A percentile compares a stretch with the other conserved stretches of the same genome.
Conservation (phyloP, 2,797 vertebrate species). For the Onychomys leucogaster region DNA sequence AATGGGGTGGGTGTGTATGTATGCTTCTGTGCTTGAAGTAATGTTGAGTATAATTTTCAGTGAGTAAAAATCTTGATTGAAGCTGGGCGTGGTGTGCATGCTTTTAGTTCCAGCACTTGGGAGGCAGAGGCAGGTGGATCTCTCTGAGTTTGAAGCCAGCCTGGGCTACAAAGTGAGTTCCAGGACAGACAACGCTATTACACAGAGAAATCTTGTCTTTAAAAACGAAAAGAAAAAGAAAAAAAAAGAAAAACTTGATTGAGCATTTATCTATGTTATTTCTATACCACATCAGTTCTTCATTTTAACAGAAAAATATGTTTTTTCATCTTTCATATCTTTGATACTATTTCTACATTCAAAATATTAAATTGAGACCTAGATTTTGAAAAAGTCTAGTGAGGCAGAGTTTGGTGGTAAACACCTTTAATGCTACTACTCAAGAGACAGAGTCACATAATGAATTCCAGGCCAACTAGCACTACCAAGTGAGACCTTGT, state of each 20-base stretch:
- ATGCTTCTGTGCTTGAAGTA: constrained; percentile 44
- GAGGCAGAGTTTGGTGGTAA: not conserved
- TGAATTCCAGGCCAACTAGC: not conserved
- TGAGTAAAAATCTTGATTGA: constrained; percentile 8
- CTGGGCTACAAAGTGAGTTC: not conserved
- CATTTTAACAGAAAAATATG: constrained; percentile 54
- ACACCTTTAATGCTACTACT: not conserved
- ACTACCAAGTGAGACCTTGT: not conserved
- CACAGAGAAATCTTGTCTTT: not conserved
- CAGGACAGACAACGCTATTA: not conserved
- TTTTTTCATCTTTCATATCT: constrained; percentile 1
- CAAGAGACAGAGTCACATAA: not conserved
- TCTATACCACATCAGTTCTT: constrained; percentile 17
- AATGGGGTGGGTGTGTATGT: not conserved
- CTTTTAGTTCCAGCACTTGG: not conserved
- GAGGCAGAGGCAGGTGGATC: not conserved
- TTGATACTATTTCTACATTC: constrained; percentile 42
- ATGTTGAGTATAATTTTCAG: constrained; percentile 32
- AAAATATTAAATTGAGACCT: constrained; percentile 54
- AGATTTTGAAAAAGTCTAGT: constrained; percentile 42
- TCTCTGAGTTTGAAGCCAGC: not conserved
- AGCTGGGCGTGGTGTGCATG: not conserved
- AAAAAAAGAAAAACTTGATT: not conserved
- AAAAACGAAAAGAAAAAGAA: not conserved
- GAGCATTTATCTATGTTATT: constrained; percentile 10